Conservation (phyloP, 2,113 vertebrate genomes). For the Aythya baeri region DNA sequence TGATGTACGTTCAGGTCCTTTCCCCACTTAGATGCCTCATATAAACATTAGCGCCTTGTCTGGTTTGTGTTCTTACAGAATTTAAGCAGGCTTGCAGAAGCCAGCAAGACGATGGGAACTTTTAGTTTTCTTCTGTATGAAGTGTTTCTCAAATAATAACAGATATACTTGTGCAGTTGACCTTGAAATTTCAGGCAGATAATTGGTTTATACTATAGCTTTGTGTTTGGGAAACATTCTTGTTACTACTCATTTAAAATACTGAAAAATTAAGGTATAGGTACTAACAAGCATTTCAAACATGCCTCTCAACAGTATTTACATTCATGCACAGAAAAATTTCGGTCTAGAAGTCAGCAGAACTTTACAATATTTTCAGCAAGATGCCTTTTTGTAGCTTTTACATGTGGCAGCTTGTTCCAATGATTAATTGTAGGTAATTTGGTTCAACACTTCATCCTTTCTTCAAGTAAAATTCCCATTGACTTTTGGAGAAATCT, state of each 20-base stretch:
- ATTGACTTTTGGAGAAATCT: not conserved
- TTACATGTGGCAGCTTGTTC: not conserved
- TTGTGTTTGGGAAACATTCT: not conserved
- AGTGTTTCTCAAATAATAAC: not conserved
- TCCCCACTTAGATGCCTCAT: not conserved
- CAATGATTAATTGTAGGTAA: not conserved
- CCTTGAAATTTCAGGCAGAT: not conserved
- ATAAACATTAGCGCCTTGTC: not conserved
- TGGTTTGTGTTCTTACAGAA: not conserved
- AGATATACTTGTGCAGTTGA: not conserved
- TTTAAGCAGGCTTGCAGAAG: not conserved
- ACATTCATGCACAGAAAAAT: not conserved
- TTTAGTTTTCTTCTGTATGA: not conserved
- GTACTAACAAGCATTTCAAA: not conserved
- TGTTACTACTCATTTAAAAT: not conserved
- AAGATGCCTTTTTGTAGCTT: not conserved
- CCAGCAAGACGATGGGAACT: not conserved
- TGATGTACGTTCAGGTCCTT: not conserved
- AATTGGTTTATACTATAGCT: not conserved
- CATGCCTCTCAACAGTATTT: not conserved
- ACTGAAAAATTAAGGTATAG: not conserved
- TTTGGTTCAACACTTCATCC: not conserved
- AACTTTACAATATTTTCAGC: not conserved
- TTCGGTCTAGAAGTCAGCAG: not conserved
- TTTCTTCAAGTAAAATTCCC: not conserved